Evolutionary conservation across 1,140 invertebrate genomes (phyloP), one percentile per base, ranked within the genome.

Genomic region (Apis florea): DNA sequence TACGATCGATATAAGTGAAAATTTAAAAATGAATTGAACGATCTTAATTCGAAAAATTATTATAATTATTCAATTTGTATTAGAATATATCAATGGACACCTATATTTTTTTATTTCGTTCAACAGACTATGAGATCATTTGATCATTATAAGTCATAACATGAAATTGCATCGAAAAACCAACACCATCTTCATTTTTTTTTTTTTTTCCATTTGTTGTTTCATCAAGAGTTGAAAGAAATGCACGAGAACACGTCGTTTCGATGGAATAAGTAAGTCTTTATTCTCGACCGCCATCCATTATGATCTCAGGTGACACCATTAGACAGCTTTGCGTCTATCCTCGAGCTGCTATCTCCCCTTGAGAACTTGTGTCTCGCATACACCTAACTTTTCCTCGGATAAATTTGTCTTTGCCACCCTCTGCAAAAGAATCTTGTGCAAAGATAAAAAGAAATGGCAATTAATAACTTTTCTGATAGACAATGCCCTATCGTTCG

Each of bases 261-360:
- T 79, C 53, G 77, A 47, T 73, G 75, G 56, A 56, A 73, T 83
- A 85, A 89, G 82, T 81, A 89, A 86, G 88, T 81, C 88, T 86
- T 89, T 89, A 89, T 86, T 63, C 85, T 83, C 61, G 82, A 15
- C 72, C 66, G 74, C 83, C 63, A 68, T 89, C 88, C 88, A 89
- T 89, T 89, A 89, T 89, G 85, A 87, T 89, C 88, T 89, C 88
- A 79, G 79, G 74, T 89, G 82, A 89, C 88, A 86, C 88, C 88
- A 89, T 89, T 89, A 89, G 88, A 84, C 78, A 81, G 75, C 74
- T 79, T 61, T 75, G 24, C 70, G 66, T 73, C 71, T 83, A 69
- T 81, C n/a, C 77, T 71, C 58, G 19, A 69, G 26, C 31, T 26
- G 51, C 74, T 69, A 51, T 74, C 6, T 56, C 61, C 11, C 31